phyloP scores from a whole-genome alignment of 2,113 vertebrate genomes.

The Prunella himalayana region DNA sequence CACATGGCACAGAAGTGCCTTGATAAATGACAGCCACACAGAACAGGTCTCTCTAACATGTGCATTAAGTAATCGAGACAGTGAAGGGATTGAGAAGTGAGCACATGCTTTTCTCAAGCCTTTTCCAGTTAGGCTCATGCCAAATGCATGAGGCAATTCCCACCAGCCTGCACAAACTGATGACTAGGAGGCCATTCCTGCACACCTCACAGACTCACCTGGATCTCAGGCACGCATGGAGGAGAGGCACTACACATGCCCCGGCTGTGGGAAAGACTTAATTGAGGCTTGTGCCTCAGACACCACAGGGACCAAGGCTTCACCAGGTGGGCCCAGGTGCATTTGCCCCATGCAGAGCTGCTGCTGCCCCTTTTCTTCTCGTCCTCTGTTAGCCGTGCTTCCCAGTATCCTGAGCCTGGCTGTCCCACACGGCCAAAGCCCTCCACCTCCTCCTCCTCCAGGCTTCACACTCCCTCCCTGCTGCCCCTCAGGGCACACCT shows the following conservation, averaged over 20 bases:
- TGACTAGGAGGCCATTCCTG: neutral
- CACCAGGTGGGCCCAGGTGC: neutral
- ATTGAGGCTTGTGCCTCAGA: neutral
- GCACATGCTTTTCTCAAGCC: neutral
- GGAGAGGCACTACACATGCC: rapidly evolving
- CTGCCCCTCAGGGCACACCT: neutral
- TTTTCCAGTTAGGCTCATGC: neutral
- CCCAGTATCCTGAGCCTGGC: neutral
- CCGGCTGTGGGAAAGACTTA: neutral
- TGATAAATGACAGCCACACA: rapidly evolving
- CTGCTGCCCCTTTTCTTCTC: neutral
- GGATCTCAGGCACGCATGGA: rapidly evolving
- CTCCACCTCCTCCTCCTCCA: neutral
- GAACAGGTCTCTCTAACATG: rapidly evolving
- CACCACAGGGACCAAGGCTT: neutral
- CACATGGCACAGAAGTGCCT: neutral
- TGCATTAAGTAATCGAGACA: rapidly evolving
- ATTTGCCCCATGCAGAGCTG: neutral
- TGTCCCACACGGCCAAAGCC: rapidly evolving
- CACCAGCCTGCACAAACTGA: rapidly evolving
- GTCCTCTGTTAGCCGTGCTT: rapidly evolving
- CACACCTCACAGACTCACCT: neutral
- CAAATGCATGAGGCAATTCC: neutral
- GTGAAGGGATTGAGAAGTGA: neutral
- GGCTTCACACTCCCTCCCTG: rapidly evolving